These are phyloP conservation scores for Grantiella picta DNA, from an alignment of 2,113 vertebrate species.

Conservation along the genomic window DNA sequence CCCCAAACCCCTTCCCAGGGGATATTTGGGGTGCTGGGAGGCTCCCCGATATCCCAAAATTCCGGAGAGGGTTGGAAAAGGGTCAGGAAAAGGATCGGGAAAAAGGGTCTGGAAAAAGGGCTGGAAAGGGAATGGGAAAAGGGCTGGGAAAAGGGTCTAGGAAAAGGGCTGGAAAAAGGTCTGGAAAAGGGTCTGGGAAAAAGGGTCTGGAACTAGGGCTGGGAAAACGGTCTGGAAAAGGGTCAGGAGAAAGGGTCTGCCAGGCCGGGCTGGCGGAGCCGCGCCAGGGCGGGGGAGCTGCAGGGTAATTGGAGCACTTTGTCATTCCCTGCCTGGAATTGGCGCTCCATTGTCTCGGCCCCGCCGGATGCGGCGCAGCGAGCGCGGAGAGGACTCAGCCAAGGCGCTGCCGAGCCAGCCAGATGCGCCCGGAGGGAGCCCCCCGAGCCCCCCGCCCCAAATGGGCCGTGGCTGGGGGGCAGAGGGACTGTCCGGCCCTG, in stretches of 20 bases:
- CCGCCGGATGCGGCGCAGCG: constrained; percentile 51
- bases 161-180: no score
- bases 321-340: constrained; percentile 76
- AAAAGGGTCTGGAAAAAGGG: accelerated
- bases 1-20: not conserved
- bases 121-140: not conserved
- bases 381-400: constrained; percentile 28
- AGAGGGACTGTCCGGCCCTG: not conserved
- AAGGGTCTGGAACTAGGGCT: no score
- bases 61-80: not conserved
- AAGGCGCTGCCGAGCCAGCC: constrained; percentile 40
- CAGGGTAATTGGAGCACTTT: constrained; percentile 76
- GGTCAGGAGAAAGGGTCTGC: not conserved
- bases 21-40: not conserved
- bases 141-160: no score
- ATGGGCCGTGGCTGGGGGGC: not conserved
- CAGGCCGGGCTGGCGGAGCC: not conserved
- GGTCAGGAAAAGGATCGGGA: no score
- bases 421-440: not conserved
- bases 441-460: not conserved
- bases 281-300: not conserved
- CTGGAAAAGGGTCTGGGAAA: no score
- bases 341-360: constrained; percentile 71
- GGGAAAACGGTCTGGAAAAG: not conserved
- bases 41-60: accelerated